Conservation (phyloP, 1,140 invertebrate genomes). For the Pogonognathellus flavescens region DNA sequence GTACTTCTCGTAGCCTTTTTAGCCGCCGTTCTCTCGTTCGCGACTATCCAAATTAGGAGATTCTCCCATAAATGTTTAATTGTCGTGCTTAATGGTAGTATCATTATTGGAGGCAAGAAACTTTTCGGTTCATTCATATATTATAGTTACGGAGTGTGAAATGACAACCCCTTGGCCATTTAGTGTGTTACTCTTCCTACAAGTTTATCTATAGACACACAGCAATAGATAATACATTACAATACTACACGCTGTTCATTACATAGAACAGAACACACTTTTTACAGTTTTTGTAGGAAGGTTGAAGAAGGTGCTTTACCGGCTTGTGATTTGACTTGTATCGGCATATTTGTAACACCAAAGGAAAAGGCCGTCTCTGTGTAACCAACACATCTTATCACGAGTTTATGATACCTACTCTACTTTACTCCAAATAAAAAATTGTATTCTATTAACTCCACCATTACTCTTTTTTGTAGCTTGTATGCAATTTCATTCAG, state of each 20-base stretch:
- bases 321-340: slow-evolving; percentile 1
- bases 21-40: slow-evolving; percentile 14
- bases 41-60: slow-evolving; percentile 37
- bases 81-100: slow-evolving; percentile 43
- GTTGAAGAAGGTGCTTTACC: not conserved
- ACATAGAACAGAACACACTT: not conserved
- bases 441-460: too few species aligned
- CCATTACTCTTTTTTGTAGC: not conserved
- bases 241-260: too few species aligned
- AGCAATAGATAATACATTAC: too few species aligned
- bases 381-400: slow-evolving; percentile 1
- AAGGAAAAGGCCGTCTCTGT: slow-evolving; percentile 21
- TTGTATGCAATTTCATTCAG: not conserved
- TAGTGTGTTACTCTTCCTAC: not conserved
- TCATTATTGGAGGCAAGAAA: slow-evolving; percentile 38
- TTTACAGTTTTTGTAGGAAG: not conserved
- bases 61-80: slow-evolving; percentile 45
- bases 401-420: slow-evolving; percentile 18
- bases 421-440: not conserved
- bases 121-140: slow-evolving; percentile 34
- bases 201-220: not conserved
- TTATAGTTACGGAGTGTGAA: slow-evolving; percentile 1
- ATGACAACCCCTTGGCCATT: slow-evolving; percentile 45
- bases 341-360: slow-evolving; percentile 41
- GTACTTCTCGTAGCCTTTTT: not conserved